Evolutionary conservation across 2,113 vertebrate species (phyloP).

Genomic region (Aix galericulata): DNA sequence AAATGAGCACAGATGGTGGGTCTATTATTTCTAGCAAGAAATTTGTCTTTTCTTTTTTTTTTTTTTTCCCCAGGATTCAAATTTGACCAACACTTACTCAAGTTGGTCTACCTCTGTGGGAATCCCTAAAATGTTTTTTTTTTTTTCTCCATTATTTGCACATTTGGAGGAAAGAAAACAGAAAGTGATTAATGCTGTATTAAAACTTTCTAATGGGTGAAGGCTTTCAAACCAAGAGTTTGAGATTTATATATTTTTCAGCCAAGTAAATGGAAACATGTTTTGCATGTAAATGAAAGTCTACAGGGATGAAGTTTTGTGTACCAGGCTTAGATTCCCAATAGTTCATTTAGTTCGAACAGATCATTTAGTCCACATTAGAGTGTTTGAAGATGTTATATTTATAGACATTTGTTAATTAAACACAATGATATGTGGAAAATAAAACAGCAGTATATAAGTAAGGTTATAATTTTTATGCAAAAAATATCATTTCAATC

Average conservation of each 20-base stretch:
- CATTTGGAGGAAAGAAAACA: slow-evolving; percentile 39
- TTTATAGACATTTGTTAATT: not conserved
- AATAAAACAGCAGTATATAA: not conserved
- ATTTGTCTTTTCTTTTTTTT: slow-evolving; percentile 52
- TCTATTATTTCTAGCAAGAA: slow-evolving; percentile 78
- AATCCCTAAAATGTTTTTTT: slow-evolving; percentile 25
- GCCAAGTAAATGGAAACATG: not conserved
- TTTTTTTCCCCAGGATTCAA: slow-evolving; percentile 14
- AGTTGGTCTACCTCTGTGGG: slow-evolving; percentile 45
- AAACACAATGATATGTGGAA: not conserved
- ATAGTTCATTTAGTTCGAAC: slow-evolving; percentile 1
- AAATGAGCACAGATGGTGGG: slow-evolving; percentile 79
- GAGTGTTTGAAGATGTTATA: slow-evolving; percentile 1
- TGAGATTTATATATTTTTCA: slow-evolving; percentile 18
- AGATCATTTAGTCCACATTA: slow-evolving; percentile 38
- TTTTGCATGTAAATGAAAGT: slow-evolving; percentile 51
- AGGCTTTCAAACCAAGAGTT: slow-evolving; percentile 9
- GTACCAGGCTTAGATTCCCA: not conserved
- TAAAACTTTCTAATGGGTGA: slow-evolving; percentile 63
- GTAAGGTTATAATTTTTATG: not conserved
- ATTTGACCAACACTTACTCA: slow-evolving; percentile 48
- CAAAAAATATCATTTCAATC: not conserved
- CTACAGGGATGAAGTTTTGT: slow-evolving; percentile 20
- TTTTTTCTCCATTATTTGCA: slow-evolving; percentile 39
- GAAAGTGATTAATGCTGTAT: slow-evolving; percentile 54